These are phyloP conservation scores for Hipparchia semele DNA, from an alignment of 2,888 invertebrate genomes.

Conservation along the genomic window DNA sequence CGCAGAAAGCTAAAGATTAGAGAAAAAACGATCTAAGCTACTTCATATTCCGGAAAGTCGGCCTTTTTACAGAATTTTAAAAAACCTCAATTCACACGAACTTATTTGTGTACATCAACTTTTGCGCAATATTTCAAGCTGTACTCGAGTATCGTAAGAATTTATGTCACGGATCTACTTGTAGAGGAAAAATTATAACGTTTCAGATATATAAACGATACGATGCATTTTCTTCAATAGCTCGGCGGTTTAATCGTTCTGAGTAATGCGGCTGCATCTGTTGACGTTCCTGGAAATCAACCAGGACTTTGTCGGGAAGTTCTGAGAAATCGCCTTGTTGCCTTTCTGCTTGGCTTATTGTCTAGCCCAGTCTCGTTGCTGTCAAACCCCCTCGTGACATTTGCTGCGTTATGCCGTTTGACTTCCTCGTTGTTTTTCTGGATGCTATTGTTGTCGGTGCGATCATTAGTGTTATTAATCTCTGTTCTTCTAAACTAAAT, in stretches of 20 bases:
- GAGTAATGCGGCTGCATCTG: constrained; percentile 48
- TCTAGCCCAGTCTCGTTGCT: constrained; percentile 44
- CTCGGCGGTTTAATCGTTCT: constrained; percentile 43
- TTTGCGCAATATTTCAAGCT: background rate
- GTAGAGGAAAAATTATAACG: constrained; percentile 5
- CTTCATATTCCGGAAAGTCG: no score
- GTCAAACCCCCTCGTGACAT: constrained; percentile 38
- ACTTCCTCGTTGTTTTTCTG: constrained; percentile 39
- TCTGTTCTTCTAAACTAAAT: background rate
- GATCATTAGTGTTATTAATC: constrained; percentile 16
- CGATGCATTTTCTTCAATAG: constrained; percentile 30
- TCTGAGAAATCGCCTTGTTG: constrained; percentile 62
- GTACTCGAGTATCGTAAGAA: background rate
- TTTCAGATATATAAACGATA: constrained; percentile 22
- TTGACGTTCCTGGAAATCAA: constrained; percentile 61
- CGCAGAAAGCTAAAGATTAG: no score
- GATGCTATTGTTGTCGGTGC: constrained; percentile 11
- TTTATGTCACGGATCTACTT: background rate
- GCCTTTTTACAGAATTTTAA: no score
- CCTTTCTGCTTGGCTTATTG: constrained; percentile 56
- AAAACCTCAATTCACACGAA: no score
- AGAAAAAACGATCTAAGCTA: background rate
- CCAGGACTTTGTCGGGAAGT: constrained; percentile 58
- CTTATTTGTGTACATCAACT: no score
- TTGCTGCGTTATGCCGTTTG: constrained; percentile 30